phyloP scores from a whole-genome alignment of 2,888 invertebrate species.

The Dastarcus helophoroides region DNA sequence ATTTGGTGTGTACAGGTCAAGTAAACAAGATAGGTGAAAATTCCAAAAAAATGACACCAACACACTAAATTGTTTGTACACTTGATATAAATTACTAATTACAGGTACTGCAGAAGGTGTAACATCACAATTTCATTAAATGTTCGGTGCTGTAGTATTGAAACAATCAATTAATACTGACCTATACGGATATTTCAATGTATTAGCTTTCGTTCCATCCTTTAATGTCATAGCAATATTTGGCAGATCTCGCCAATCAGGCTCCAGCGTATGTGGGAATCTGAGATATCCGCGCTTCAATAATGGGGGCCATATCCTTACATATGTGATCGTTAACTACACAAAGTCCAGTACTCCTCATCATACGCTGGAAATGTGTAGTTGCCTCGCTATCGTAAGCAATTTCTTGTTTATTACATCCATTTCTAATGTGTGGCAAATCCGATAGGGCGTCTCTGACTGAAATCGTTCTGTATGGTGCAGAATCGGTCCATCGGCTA shows the following conservation, averaged over 20 bases:
- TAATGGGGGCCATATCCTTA: conserved; percentile 71
- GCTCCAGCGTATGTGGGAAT: conserved; percentile 65
- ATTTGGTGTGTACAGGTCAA: too few species aligned
- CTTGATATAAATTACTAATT: too few species aligned
- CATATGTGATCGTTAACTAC: conserved; percentile 60
- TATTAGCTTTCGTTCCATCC: conserved; percentile 56
- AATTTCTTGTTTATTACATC: conserved; percentile 56
- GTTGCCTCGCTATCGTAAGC: conserved; percentile 58
- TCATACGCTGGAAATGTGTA: conserved; percentile 64
- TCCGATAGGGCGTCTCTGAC: conserved; percentile 76
- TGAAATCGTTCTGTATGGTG: conserved; percentile 66
- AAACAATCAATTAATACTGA: conserved; percentile 19
- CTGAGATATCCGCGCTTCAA: conserved; percentile 63
- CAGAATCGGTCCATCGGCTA: conserved; percentile 53
- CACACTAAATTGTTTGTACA: too few species aligned
- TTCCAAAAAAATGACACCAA: too few species aligned
- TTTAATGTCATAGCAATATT: conserved; percentile 58
- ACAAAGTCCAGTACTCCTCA: conserved; percentile 39
- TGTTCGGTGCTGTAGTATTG: background rate
- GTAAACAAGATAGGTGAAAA: too few species aligned
- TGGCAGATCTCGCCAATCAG: conserved; percentile 80
- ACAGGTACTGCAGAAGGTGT: too few species aligned
- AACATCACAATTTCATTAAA: too few species aligned
- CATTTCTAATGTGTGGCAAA: conserved; percentile 62
- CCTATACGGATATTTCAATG: conserved; percentile 44